Percentiles rank a stretch among this genome's conserved stretches.
These are phyloP conservation scores for Stictonetta naevosa DNA, from an alignment of 2,113 vertebrate genomes.

Conservation along the genomic window DNA sequence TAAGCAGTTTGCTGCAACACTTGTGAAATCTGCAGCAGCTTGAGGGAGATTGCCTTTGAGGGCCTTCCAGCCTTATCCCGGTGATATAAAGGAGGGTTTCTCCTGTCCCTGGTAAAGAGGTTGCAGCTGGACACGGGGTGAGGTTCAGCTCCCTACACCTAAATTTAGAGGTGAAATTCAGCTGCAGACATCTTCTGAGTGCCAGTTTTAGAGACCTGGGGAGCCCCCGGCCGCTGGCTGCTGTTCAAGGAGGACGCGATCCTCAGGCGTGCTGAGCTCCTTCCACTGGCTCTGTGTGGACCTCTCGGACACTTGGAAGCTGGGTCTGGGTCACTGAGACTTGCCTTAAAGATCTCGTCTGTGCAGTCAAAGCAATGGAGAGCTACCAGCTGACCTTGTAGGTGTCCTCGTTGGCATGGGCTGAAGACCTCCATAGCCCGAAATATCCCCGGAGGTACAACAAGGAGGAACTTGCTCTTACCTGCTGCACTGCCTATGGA, in stretches of 20 bases:
- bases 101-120: rapidly evolving
- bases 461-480: background rate
- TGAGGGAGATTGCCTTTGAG: rapidly evolving
- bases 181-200: background rate
- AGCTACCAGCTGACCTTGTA: background rate
- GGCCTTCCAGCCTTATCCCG: background rate
- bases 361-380: background rate
- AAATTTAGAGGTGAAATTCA: rapidly evolving
- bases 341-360: background rate
- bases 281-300: rapidly evolving
- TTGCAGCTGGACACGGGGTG: background rate
- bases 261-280: background rate
- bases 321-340: background rate
- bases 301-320: rapidly evolving
- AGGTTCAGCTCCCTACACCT: background rate
- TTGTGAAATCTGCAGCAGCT: background rate
- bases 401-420: background rate
- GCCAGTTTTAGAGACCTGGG: background rate
- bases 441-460: background rate
- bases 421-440: background rate
- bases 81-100: background rate
- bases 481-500: background rate
- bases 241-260: background rate
- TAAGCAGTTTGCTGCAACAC: rapidly evolving
- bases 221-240: background rate